Evolutionary conservation across 2,113 vertebrate genomes (phyloP), one percentile per base, ranked within the genome.

Genomic region (Chamaetylas fuelleborni): DNA sequence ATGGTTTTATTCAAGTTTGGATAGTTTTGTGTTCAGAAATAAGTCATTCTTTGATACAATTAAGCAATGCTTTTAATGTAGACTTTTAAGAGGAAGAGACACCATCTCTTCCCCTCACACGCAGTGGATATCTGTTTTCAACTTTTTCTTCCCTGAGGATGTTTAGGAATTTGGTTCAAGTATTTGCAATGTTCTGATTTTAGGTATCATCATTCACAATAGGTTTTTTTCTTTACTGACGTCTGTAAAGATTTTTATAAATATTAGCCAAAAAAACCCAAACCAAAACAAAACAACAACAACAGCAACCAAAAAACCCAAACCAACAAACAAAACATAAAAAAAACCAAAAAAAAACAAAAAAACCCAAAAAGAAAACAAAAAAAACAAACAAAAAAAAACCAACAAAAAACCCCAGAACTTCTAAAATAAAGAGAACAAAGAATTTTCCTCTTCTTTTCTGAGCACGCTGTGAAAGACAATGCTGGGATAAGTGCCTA

Each of bases 181-280:
- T 51, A 67, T 62, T 73, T 61, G 12, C 14, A 33, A 0, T 50
- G 19, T 8, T 78, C 22, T 23, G 6, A 58, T 38, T 82, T 69
- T 70, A 36, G 6, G 4, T 25, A 40, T 48, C 36, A 29, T 34
- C 6, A 9, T 7, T 65, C 36, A 56, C 1, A 60, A 24, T 26
- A 4, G 5, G 0, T 5, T 15, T 48, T 69, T 15, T 1, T 4
- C 8, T 31, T 58, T 31, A 50, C 17, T 54, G 8, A 19, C 22
- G 7, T 2, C 5, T 38, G 1, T 42, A 70, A 89, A 57, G 4
- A 1, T 66, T 72, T 72, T 58, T 38, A 33, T 16, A 78, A 70
- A 34, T n/a, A 18, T 4, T 43, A 51, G 4, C 5, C 38, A 42
- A 50, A 47, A 47, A 47, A 47, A 47, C 45, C 10, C 5, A 23